Evolutionary conservation across 1,140 invertebrate species (phyloP).

Genomic region (Agrypnia vestita): DNA sequence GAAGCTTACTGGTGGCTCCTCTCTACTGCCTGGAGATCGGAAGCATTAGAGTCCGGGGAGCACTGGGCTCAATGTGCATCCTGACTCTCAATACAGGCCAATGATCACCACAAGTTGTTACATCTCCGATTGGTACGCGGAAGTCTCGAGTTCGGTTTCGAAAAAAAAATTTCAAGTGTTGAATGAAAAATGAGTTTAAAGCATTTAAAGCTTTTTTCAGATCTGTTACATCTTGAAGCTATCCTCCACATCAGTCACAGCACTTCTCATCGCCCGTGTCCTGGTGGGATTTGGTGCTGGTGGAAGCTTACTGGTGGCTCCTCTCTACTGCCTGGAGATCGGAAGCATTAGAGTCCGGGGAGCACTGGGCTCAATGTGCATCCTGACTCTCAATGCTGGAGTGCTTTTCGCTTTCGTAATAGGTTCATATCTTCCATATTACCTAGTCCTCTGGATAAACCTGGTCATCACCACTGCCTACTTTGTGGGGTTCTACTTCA

Average conservation of each 20-base stretch:
- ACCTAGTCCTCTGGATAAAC: neutral
- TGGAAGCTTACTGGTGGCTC: constrained; percentile 69
- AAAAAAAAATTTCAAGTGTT: too few relatives aligned
- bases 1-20: constrained; percentile 70
- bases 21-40: constrained; percentile 77
- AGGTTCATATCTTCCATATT: constrained; percentile 73
- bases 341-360: constrained; percentile 74
- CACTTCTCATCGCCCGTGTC: constrained; percentile 65
- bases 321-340: constrained; percentile 77
- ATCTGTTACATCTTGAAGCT: constrained; percentile 67
- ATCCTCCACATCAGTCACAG: constrained; percentile 62
- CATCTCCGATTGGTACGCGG: too few relatives aligned
- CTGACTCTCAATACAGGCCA: constrained; percentile 75
- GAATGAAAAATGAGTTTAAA: too few relatives aligned
- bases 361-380: constrained; percentile 71
- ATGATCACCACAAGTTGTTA: too few relatives aligned
- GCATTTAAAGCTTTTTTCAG: too few relatives aligned
- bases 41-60: constrained; percentile 73
- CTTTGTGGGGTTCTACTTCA: constrained; percentile 61
- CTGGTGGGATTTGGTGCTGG: constrained; percentile 71
- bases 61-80: constrained; percentile 71
- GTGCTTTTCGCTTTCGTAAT: constrained; percentile 74
- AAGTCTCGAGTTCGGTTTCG: too few relatives aligned
- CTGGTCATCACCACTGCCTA: constrained; percentile 66
- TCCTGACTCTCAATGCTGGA: constrained; percentile 74